A percentile compares a stretch with the other conserved stretches of the same genome.
Evolutionary conservation across 2,113 vertebrate species (phyloP).

Genomic region (Phylloscopus trochilus): DNA sequence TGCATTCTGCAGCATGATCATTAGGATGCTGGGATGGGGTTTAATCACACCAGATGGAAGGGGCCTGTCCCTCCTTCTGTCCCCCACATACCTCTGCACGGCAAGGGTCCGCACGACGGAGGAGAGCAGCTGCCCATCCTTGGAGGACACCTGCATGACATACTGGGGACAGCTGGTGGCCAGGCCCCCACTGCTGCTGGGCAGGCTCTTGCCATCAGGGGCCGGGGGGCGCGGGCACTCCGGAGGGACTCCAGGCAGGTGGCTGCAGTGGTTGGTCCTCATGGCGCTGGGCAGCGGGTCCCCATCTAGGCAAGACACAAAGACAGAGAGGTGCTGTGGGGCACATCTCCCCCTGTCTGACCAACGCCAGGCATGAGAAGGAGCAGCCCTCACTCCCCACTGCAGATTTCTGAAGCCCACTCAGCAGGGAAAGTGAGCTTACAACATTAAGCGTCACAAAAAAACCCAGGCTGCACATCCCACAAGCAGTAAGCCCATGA

Average conservation of each 20-base stretch:
- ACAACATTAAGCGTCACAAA: rapidly evolving
- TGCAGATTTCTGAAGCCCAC: rapidly evolving
- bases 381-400: rapidly evolving
- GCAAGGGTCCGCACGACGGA: slow-evolving; percentile 75
- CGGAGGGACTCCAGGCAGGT: slow-evolving; percentile 78
- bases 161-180: slow-evolving; percentile 73
- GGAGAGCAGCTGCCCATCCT: slow-evolving; percentile 81
- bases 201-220: slow-evolving; percentile 68
- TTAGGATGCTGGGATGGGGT: rapidly evolving
- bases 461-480: not conserved
- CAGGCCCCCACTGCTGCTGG: slow-evolving; percentile 56
- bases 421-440: not conserved
- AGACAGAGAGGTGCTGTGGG: not conserved
- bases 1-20: rapidly evolving
- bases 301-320: slow-evolving; percentile 73
- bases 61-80: rapidly evolving
- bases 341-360: not conserved
- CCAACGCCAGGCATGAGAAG: rapidly evolving
- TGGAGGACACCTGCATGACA: slow-evolving; percentile 81
- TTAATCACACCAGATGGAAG: rapidly evolving
- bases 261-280: slow-evolving; percentile 80
- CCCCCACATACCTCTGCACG: slow-evolving; percentile 74
- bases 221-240: slow-evolving; percentile 57
- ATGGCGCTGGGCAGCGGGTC: slow-evolving; percentile 73
- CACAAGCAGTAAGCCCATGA: not conserved